These are phyloP conservation scores for Aporophyla lueneburgensis DNA, from an alignment of 2,888 invertebrate species.

Conservation along the genomic window DNA sequence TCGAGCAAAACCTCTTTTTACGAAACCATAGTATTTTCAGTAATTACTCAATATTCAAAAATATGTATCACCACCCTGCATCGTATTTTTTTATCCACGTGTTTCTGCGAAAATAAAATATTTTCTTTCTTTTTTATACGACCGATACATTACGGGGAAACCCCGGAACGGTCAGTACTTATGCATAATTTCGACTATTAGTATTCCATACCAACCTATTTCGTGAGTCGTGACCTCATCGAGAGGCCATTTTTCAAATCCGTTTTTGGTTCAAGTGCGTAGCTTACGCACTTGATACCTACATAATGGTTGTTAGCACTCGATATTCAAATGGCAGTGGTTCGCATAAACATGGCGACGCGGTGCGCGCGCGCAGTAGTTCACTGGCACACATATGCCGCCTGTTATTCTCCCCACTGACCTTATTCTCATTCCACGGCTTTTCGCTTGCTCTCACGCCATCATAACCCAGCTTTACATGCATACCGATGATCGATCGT, in stretches of 20 bases:
- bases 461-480: conserved; percentile 38
- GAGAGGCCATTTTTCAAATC: conserved; percentile 17
- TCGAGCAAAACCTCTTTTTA: neutral
- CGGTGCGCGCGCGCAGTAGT: conserved; percentile 47
- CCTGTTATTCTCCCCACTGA: conserved; percentile 65
- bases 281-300: conserved; percentile 23
- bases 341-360: conserved; percentile 50
- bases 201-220: conserved; percentile 18
- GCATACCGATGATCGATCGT: conserved; percentile 24
- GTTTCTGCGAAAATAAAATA: neutral
- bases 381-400: conserved; percentile 54
- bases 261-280: conserved; percentile 31
- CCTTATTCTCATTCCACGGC: conserved; percentile 64
- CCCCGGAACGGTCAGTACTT: conserved; percentile 3
- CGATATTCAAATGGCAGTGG: conserved; percentile 55
- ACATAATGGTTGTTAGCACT: conserved; percentile 34
- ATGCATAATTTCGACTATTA: conserved; percentile 6
- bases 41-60: neutral
- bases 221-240: conserved; percentile 19
- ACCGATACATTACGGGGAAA: neutral
- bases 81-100: neutral
- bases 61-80: neutral
- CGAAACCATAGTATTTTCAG: neutral
- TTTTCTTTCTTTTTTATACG: neutral
- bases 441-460: conserved; percentile 62